Evolutionary conservation across 1,140 invertebrate genomes (phyloP).

Genomic region (Eciton burchellii): DNA sequence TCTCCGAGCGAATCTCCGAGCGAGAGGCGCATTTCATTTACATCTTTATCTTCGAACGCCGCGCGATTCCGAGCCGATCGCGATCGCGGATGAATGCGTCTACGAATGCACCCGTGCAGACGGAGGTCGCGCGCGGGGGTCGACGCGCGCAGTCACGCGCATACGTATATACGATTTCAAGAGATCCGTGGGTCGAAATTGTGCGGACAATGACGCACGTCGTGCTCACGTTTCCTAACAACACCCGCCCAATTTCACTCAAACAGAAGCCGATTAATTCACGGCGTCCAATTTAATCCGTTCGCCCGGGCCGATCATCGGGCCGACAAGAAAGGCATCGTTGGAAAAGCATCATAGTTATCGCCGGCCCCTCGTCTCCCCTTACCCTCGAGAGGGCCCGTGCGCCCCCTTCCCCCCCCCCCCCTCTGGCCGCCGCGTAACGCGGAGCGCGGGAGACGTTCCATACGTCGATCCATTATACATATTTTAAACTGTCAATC

Average conservation of each 20-base stretch:
- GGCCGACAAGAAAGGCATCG: conserved; percentile 47
- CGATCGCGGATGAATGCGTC: conserved; percentile 32
- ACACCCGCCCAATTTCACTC: conserved; percentile 86
- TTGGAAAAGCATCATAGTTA: conserved; percentile 61
- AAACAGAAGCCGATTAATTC: conserved; percentile 86
- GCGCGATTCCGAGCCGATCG: conserved; percentile 27
- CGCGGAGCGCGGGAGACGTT: conserved; percentile 52
- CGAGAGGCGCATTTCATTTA: conserved; percentile 6
- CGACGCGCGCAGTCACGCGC: conserved; percentile 2
- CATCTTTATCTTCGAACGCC: not conserved
- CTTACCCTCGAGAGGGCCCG: conserved; percentile 18
- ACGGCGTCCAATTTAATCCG: conserved; percentile 85
- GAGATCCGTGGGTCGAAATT: conserved; percentile 45
- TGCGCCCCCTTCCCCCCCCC: too few species aligned
- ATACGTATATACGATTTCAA: conserved; percentile 18
- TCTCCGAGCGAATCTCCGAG: too few species aligned
- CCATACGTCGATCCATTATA: conserved; percentile 81
- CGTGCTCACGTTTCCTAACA: conserved; percentile 83
- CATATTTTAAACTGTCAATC: conserved; percentile 86
- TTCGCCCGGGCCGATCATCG: conserved; percentile 56
- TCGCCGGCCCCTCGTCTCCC: conserved; percentile 54
- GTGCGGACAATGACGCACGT: conserved; percentile 77
- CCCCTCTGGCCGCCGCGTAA: too few species aligned
- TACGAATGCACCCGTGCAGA: conserved; percentile 30
- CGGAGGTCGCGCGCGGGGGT: conserved; percentile 35